A percentile compares a stretch with the other conserved stretches of the same genome.
Conservation (phyloP, 1,140 invertebrate species). For the Colletes gigas region DNA sequence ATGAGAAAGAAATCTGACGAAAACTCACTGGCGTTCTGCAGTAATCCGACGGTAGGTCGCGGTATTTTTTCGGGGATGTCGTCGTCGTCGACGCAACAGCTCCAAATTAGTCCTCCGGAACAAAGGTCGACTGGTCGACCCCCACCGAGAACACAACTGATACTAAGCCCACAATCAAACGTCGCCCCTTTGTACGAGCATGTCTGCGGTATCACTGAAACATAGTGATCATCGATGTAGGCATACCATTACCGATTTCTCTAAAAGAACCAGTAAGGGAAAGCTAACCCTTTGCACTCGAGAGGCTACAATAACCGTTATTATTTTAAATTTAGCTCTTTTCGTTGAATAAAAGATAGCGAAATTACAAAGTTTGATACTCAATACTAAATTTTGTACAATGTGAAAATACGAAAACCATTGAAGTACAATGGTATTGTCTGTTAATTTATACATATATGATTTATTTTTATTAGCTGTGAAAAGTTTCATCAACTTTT, state of each 20-base stretch:
- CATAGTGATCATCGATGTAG: slow-evolving; percentile 26
- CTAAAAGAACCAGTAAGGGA: background rate
- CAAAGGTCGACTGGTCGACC: slow-evolving; percentile 93
- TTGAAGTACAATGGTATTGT: no score
- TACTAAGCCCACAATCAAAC: slow-evolving; percentile 93
- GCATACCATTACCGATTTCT: background rate
- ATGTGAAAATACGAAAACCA: no score
- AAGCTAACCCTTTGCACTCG: background rate
- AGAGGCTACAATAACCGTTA: no score
- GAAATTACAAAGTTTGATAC: no score
- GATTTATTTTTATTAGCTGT: no score
- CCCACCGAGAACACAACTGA: slow-evolving; percentile 93
- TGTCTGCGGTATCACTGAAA: slow-evolving; percentile 94
- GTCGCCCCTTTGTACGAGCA: slow-evolving; percentile 94
- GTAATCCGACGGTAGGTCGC: slow-evolving; percentile 81
- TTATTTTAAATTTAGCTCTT: no score
- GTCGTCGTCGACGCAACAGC: slow-evolving; percentile 93
- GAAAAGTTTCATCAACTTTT: no score
- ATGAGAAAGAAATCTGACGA: background rate
- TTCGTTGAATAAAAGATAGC: no score
- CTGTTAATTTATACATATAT: no score
- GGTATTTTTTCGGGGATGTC: slow-evolving; percentile 80
- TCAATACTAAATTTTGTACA: no score
- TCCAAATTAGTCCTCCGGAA: slow-evolving; percentile 96
- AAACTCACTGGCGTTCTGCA: slow-evolving; percentile 93